phyloP scores from a whole-genome alignment of 1,140 invertebrate genomes.

The Eriocheir sinensis region DNA sequence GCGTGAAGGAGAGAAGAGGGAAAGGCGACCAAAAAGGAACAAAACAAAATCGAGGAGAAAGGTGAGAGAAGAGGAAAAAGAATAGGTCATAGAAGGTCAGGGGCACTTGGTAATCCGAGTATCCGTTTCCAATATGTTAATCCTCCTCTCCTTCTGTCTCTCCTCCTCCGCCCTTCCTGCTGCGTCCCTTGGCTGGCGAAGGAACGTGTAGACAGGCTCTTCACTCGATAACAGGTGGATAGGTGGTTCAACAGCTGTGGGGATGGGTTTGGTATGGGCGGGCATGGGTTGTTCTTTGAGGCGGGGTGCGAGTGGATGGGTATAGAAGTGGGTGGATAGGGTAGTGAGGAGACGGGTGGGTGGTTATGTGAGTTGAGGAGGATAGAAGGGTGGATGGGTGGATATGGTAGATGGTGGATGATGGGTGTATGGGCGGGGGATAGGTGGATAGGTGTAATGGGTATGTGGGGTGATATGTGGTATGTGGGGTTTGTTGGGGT shows the following conservation, averaged over 20 bases:
- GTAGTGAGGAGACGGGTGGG: neutral
- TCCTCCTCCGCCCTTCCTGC: neutral
- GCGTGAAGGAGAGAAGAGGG: neutral
- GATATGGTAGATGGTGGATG: neutral
- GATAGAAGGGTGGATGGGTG: neutral
- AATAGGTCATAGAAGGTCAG: neutral
- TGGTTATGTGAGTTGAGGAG: neutral
- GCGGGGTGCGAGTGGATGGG: neutral
- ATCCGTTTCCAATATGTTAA: constrained; percentile 41
- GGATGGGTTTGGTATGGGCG: too few relatives aligned
- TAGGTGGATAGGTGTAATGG: neutral
- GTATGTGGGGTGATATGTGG: neutral
- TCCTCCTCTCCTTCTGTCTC: neutral
- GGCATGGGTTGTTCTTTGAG: too few relatives aligned
- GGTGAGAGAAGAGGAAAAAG: neutral
- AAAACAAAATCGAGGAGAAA: neutral
- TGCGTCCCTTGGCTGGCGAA: neutral
- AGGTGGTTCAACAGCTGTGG: too few relatives aligned
- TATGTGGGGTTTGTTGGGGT: too few relatives aligned
- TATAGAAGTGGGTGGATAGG: neutral
- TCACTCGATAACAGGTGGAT: neutral
- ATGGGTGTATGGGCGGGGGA: neutral
- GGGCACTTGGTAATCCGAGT: neutral
- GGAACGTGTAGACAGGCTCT: neutral
- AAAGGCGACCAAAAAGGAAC: neutral